Conservation (phyloP, 2,113 vertebrate genomes). For the Orcinus orca region DNA sequence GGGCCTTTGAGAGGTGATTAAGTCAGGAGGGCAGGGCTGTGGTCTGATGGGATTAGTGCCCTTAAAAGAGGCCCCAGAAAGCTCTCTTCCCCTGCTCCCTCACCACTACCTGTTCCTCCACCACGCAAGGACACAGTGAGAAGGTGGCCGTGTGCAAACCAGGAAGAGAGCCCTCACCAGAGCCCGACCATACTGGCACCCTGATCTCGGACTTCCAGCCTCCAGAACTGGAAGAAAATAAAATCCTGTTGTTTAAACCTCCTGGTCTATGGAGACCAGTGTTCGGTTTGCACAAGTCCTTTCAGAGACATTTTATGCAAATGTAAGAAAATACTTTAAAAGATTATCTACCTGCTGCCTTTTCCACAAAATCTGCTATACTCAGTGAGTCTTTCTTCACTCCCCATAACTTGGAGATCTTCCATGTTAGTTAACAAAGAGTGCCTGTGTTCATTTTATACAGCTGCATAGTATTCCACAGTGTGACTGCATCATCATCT, state of each 20-base stretch:
- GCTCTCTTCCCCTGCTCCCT: rapidly evolving
- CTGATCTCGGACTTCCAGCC: too few species aligned
- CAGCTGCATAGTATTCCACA: neutral
- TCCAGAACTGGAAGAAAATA: neutral
- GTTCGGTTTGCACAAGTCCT: neutral
- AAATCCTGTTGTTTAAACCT: neutral
- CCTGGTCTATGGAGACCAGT: neutral
- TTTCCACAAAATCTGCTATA: too few species aligned
- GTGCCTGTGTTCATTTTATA: neutral
- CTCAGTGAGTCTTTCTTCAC: neutral
- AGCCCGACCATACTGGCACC: too few species aligned
- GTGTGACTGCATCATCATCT: rapidly evolving
- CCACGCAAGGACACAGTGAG: neutral
- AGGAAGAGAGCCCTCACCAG: neutral
- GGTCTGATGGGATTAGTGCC: neutral
- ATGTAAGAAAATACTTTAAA: neutral
- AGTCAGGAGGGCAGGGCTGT: neutral
- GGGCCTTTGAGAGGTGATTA: neutral
- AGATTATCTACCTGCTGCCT: neutral
- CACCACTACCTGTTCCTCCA: rapidly evolving
- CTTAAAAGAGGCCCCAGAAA: neutral
- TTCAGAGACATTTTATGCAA: neutral
- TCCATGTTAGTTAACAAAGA: neutral
- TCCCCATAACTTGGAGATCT: neutral
- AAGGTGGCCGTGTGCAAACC: neutral